These are phyloP conservation scores for Sitobion miscanthi DNA, from an alignment of 1,140 invertebrate genomes.

Conservation along the genomic window DNA sequence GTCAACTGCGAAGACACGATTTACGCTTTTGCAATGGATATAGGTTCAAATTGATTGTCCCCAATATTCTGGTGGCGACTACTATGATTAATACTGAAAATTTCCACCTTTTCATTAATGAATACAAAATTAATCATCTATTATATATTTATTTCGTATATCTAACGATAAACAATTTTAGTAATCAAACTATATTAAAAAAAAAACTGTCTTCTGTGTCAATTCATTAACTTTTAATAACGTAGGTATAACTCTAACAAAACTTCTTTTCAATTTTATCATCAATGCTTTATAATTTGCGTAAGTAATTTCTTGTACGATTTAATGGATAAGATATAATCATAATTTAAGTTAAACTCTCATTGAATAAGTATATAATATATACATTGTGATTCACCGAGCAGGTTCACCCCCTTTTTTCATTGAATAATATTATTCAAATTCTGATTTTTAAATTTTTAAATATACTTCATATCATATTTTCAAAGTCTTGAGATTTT, in stretches of 20 bases:
- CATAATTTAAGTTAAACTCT: neutral
- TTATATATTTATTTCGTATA: neutral
- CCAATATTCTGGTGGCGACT: neutral
- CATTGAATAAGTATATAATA: neutral
- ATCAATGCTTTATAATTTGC: neutral
- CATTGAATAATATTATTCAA: no score
- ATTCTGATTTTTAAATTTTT: no score
- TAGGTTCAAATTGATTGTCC: neutral
- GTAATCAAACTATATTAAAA: neutral
- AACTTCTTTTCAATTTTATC: neutral
- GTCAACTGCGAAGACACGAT: neutral
- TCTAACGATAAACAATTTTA: neutral
- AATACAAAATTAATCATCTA: neutral
- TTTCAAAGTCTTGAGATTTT: no score
- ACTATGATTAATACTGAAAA: neutral
- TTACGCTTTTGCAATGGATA: neutral
- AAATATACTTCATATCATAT: no score
- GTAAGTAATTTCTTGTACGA: neutral
- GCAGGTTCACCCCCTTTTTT: no score
- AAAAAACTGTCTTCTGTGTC: neutral
- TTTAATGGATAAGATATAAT: neutral
- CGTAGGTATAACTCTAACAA: neutral
- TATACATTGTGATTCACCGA: no score
- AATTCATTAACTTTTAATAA: neutral
- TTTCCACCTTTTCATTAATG: neutral